Evolutionary conservation across 1,140 invertebrate species (phyloP).

Genomic region (Papilio glaucus): DNA sequence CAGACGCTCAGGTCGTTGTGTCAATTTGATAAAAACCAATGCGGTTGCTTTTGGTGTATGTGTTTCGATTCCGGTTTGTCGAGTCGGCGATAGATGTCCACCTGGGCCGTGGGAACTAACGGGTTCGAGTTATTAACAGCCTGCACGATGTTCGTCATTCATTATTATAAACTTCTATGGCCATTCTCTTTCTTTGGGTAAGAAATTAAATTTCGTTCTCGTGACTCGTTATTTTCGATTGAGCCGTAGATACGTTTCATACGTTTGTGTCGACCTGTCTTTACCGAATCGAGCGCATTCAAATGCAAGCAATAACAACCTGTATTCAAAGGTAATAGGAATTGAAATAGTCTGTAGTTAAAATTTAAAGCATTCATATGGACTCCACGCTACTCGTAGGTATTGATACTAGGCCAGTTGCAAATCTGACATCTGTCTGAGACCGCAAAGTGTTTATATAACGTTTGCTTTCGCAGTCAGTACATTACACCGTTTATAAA

Average conservation of each 20-base stretch:
- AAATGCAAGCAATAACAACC: slow-evolving; percentile 8
- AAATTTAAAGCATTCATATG: slow-evolving; percentile 17
- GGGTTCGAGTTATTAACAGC: slow-evolving; percentile 44
- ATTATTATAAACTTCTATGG: neutral
- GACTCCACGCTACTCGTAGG: slow-evolving; percentile 4
- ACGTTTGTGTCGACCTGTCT: slow-evolving; percentile 21
- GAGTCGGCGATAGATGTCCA: slow-evolving; percentile 63
- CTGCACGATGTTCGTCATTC: neutral
- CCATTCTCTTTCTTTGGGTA: slow-evolving; percentile 19
- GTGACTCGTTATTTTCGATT: slow-evolving; percentile 35
- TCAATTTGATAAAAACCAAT: slow-evolving; percentile 24
- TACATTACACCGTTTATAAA: slow-evolving; percentile 40
- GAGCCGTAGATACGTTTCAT: slow-evolving; percentile 20
- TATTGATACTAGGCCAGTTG: slow-evolving; percentile 32
- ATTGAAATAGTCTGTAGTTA: slow-evolving; percentile 1
- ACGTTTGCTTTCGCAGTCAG: slow-evolving; percentile 51
- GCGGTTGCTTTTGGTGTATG: slow-evolving; percentile 38
- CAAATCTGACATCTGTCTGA: slow-evolving; percentile 36
- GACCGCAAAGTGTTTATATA: slow-evolving; percentile 51
- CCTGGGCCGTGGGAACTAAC: slow-evolving; percentile 67
- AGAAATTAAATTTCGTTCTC: slow-evolving; percentile 32
- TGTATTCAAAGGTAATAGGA: neutral
- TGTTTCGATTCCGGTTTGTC: slow-evolving; percentile 67
- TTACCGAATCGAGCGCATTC: slow-evolving; percentile 3
- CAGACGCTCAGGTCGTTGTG: slow-evolving; percentile 3